These are phyloP conservation scores for Pseudanteris insignis DNA, from an alignment of 2,888 invertebrate genomes.

Conservation along the genomic window DNA sequence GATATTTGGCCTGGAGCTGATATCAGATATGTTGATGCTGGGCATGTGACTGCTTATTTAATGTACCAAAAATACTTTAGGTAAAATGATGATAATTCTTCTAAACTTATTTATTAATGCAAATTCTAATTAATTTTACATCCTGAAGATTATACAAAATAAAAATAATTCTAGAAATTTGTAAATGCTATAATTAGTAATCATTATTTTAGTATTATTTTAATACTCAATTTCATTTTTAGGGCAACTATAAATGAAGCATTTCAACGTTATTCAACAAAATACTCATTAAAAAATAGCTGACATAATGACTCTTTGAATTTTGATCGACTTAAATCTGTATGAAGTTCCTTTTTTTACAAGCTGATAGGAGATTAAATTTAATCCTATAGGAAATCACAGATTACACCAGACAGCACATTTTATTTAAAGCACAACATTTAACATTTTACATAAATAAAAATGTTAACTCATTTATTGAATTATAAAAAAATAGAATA, in stretches of 20 bases:
- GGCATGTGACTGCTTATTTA: conserved; percentile 90
- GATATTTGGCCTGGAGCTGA: conserved; percentile 95
- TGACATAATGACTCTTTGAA: conserved; percentile 32
- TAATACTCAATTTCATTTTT: too few relatives aligned
- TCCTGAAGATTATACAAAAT: too few relatives aligned
- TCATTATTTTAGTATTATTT: too few relatives aligned
- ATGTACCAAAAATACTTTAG: conserved; percentile 88
- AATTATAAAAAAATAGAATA: too few relatives aligned
- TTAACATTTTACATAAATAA: too few relatives aligned
- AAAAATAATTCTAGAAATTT: neutral
- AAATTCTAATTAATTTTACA: too few relatives aligned
- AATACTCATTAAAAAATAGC: conserved; percentile 55
- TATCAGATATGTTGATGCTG: conserved; percentile 86
- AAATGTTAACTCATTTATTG: too few relatives aligned
- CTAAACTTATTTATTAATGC: neutral
- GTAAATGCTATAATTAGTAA: too few relatives aligned
- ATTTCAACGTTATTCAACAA: conserved; percentile 75
- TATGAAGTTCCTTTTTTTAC: neutral
- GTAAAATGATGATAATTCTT: conserved; percentile 66
- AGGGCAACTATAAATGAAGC: conserved; percentile 81
- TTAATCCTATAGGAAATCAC: too few relatives aligned
- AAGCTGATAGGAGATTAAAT: too few relatives aligned
- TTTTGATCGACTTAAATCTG: conserved; percentile 3
- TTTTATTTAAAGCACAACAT: too few relatives aligned
- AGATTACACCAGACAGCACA: too few relatives aligned